A percentile compares a stretch with the other conserved stretches of the same genome.
Evolutionary conservation across 30 jellyfish, hydroid and myxozoan species (phyloP).

Genomic region (Haliclystus octoradiatus): DNA sequence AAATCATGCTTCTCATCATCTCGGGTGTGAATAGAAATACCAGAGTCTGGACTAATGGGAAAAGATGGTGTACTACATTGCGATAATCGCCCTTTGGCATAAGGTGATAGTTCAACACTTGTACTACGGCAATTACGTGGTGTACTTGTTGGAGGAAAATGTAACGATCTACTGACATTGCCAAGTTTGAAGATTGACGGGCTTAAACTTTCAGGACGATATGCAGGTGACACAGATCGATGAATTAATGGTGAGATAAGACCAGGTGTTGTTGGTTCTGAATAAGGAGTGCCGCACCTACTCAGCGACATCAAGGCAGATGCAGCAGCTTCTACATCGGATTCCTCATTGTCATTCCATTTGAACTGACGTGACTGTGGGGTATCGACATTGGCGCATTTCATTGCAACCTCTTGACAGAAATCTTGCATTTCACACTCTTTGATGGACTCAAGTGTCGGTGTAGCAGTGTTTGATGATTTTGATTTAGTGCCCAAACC

Average conservation of each 20-base stretch:
- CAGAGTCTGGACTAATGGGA: constrained; percentile 89
- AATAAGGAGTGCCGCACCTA: constrained; percentile 86
- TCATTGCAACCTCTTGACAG: neutral
- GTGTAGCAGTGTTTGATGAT: neutral
- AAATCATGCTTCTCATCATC: neutral
- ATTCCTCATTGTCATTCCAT: constrained; percentile 41
- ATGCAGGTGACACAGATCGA: constrained; percentile 48
- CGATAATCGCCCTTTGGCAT: constrained; percentile 27
- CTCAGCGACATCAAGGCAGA: constrained; percentile 80
- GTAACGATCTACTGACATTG: neutral
- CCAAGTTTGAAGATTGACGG: constrained; percentile 20
- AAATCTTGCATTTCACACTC: neutral
- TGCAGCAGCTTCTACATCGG: constrained; percentile 83
- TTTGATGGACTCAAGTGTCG: neutral
- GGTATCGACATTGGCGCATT: neutral
- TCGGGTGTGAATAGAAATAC: constrained; percentile 24
- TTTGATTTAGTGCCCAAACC: neutral
- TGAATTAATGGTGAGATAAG: constrained; percentile 64
- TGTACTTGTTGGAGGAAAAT: constrained; percentile 35
- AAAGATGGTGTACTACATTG: constrained; percentile 30
- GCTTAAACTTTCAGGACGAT: constrained; percentile 28
- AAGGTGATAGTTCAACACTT: constrained; percentile 30
- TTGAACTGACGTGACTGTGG: constrained; percentile 8
- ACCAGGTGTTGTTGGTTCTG: constrained; percentile 84
- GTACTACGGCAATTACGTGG: constrained; percentile 29